A percentile compares a stretch with the other conserved stretches of the same genome.
phyloP scores from a whole-genome alignment of 2,113 vertebrate genomes.

The Mastomys coucha region DNA sequence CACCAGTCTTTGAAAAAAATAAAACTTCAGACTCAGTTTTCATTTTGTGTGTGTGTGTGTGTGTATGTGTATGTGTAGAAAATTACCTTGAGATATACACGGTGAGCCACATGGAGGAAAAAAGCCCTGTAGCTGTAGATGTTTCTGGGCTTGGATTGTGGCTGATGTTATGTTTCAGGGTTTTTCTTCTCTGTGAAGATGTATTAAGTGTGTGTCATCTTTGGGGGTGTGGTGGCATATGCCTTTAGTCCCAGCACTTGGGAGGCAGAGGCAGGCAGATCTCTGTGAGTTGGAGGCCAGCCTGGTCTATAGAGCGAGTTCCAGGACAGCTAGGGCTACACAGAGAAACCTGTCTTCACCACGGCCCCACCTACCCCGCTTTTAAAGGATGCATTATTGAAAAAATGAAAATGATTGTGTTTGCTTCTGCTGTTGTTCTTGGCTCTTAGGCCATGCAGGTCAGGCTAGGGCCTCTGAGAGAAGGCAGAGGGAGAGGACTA shows the following conservation, averaged over 20 bases:
- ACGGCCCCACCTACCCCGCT: too few relatives aligned
- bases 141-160: not conserved
- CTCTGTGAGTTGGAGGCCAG: not conserved
- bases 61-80: not conserved
- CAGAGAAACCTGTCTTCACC: not conserved
- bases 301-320: not conserved
- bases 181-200: not conserved
- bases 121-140: not conserved
- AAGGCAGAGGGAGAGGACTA: too few relatives aligned
- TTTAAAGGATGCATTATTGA: not conserved
- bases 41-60: not conserved
- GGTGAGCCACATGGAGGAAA: not conserved
- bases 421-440: constrained; percentile 1
- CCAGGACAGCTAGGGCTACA: not conserved
- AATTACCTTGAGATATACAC: not conserved
- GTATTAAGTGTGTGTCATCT: not conserved
- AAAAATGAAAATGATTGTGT: not conserved
- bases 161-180: not conserved
- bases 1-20: not conserved
- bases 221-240: not conserved
- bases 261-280: not conserved
- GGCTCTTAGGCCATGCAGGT: not conserved
- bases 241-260: not conserved
- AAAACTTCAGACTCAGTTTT: not conserved
- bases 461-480: not conserved